phyloP scores from a whole-genome alignment of 1,140 invertebrate genomes.

The Leptinotarsa undecemlineata region DNA sequence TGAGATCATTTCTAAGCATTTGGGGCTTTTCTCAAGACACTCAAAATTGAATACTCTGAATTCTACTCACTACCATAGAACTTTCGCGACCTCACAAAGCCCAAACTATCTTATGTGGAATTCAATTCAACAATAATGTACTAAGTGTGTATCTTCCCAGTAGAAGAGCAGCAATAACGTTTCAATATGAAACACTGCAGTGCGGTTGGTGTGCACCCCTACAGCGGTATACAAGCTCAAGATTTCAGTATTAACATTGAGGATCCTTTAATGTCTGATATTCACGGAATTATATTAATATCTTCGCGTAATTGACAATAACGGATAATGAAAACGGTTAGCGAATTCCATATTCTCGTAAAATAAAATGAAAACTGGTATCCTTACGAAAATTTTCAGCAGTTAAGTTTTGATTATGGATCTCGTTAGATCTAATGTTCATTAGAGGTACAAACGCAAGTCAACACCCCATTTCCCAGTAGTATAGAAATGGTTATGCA shows the following conservation, averaged over 20 bases:
- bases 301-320: background rate
- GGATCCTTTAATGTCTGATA: background rate
- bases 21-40: no score
- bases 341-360: background rate
- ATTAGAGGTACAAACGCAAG: background rate
- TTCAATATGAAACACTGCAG: background rate
- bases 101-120: background rate
- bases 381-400: background rate
- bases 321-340: background rate
- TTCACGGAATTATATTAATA: constrained; percentile 6
- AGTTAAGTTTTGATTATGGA: background rate
- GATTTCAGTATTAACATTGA: constrained; percentile 1
- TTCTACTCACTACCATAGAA: no score
- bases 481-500: no score
- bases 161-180: background rate
- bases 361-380: constrained; percentile 6
- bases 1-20: no score
- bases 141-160: background rate
- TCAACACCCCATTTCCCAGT: background rate
- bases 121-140: background rate
- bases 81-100: background rate
- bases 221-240: background rate
- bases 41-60: no score
- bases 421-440: background rate
- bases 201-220: background rate